Base-by-base conservation (phyloP, 2,113 vertebrate genomes). In the Micromys minutus region DNA sequence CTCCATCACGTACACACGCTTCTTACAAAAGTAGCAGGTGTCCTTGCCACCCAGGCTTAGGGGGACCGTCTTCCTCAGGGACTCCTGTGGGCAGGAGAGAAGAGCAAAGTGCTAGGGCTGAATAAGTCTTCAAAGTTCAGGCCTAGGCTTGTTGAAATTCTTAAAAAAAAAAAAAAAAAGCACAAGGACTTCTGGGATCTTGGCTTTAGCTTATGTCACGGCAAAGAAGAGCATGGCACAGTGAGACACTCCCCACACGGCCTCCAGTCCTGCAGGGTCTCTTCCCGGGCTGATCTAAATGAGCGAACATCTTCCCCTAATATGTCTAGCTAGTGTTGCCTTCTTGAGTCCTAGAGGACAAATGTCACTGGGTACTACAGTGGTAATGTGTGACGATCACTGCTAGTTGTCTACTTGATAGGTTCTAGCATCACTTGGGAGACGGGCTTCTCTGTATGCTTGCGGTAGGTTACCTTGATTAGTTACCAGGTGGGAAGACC, bases 1-100 rank as follows among this genome's bases (percentile, higher is more conserved):
- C 98, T 99, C 99, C 98, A 99, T 99, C 95, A 99, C 98, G 0
- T 99, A 99, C 31, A 99, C 99, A 0, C 99, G 99, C 93, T 98
- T 99, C 96, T 99, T 98, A 88, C 99, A 99, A 69, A 98, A 99
- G 93, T 99, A 99, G 81, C 99, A 99, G 91, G 98, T 99, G 98
- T 99, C 99, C 2, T 98, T 99, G 21, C 99, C 99, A 0, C 99
- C 99, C 0, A 99, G 63, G 29, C 98, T 99, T 84, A 98, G 98
- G 15, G 98, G 98, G 92, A 99, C 97, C 97, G 98, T 97, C 97
- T 98, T 99, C 7, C 98, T 96, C 24, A 98, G 84, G 13, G 99
- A 98, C 34, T 98, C 98, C 99, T 99, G 98, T 57, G 72, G 36
- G 21, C 0, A 0, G 79, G 77, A 87, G 55, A 94, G 81, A 72